phyloP scores from a whole-genome alignment of 2,797 vertebrate species.

The Centroberyx gerrardi region DNA sequence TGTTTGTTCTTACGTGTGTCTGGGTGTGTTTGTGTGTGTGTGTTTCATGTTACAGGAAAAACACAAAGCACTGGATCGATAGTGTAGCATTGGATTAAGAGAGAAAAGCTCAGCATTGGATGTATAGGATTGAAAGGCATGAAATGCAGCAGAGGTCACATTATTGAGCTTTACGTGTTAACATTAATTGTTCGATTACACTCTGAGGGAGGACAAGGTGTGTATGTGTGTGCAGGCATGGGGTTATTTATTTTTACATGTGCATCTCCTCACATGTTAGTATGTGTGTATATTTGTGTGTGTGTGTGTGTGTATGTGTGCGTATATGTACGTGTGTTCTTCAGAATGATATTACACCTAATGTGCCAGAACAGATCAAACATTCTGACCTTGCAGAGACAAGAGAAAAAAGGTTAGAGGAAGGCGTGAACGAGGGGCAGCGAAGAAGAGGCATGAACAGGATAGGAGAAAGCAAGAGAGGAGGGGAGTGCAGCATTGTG shows the following conservation, averaged over 20 bases:
- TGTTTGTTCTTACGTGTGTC: conserved; percentile 27
- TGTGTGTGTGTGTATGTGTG: conserved; percentile 4
- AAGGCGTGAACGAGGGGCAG: conserved; percentile 14
- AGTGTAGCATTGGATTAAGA: conserved; percentile 13
- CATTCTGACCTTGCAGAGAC: conserved; percentile 40
- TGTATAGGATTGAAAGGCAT: conserved; percentile 1
- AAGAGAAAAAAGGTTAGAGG: conserved; percentile 25
- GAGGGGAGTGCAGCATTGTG: neutral
- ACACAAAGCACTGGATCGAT: neutral
- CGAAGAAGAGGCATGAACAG: neutral
- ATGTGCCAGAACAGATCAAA: conserved; percentile 44
- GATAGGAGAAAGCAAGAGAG: conserved; percentile 4
- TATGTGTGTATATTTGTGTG: neutral
- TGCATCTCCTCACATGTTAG: neutral
- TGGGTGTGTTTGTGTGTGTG: neutral
- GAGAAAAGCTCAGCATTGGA: neutral
- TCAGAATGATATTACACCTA: conserved; percentile 3
- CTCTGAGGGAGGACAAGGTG: too few species aligned
- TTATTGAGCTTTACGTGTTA: conserved; percentile 30
- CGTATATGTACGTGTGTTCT: neutral
- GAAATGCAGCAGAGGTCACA: conserved; percentile 19
- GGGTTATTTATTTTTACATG: too few species aligned
- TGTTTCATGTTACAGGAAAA: conserved; percentile 24
- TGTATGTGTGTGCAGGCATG: neutral
- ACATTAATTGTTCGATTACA: conserved; percentile 18